phyloP scores from a whole-genome alignment of 2,888 invertebrate species.

The Stegana nigrithorax region DNA sequence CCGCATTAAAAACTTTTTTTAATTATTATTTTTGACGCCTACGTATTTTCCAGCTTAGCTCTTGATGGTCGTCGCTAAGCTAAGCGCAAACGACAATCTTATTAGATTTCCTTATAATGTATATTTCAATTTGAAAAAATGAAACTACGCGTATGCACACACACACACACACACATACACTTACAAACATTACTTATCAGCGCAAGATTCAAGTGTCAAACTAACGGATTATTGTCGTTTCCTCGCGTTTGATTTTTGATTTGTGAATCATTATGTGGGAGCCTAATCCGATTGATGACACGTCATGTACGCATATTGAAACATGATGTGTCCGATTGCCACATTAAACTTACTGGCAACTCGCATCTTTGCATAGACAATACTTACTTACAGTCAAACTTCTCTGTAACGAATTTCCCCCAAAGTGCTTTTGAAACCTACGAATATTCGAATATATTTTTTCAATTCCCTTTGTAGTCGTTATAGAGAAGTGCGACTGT shows the following conservation, averaged over 20 bases:
- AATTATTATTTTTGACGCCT: slow-evolving; percentile 56
- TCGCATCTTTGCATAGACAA: too few species aligned
- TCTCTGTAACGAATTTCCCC: too few species aligned
- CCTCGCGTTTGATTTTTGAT: too few species aligned
- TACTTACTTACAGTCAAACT: too few species aligned
- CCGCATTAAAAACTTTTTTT: slow-evolving; percentile 55
- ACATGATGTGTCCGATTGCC: slow-evolving; percentile 14
- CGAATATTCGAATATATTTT: too few species aligned
- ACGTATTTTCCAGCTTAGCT: slow-evolving; percentile 33
- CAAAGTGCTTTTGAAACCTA: too few species aligned
- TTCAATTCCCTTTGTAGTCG: too few species aligned
- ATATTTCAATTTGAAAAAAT: not conserved
- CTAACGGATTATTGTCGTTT: slow-evolving; percentile 30
- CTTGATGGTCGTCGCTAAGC: slow-evolving; percentile 5
- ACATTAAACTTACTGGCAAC: too few species aligned
- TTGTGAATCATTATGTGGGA: slow-evolving; percentile 49
- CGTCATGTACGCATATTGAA: slow-evolving; percentile 37
- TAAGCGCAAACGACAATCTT: slow-evolving; percentile 58
- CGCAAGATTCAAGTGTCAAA: slow-evolving; percentile 39
- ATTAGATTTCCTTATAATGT: slow-evolving; percentile 38
- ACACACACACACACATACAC: slow-evolving; percentile 29
- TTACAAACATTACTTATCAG: slow-evolving; percentile 38
- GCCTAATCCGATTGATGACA: slow-evolving; percentile 56
- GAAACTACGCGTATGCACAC: not conserved
- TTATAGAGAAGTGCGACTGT: too few species aligned